Base-by-base conservation (phyloP, 2,797 vertebrate species). In the Anisognathus igniventris region DNA sequence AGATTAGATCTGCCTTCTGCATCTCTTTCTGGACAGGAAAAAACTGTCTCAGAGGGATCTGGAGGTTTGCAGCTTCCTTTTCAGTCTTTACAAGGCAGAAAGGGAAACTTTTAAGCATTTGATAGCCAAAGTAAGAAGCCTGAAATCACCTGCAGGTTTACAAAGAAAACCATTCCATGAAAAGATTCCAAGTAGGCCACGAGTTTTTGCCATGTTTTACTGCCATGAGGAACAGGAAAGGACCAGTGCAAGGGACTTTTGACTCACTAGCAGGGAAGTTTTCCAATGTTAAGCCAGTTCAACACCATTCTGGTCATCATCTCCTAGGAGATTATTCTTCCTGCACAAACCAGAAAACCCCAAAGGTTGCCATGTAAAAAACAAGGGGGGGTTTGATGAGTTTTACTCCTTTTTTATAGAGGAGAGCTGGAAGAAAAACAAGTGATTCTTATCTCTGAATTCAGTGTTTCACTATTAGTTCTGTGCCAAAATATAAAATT, bases 351-450 rank as follows among this genome's bases (percentile, higher is more conserved):
- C 66, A 75, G 70, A 74, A 91, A 90, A 71, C 18, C 7, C n/a
- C 54, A 57, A 35, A 86, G 28, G 51, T 10, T 84, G 28, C 14
- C 2, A 3, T 33, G 33, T 7, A 30, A 31, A 57, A 71, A 96
- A 50, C 27, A 37, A 73, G 5, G 1, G 0, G 0, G 0, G 9
- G 6, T 4, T 58, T 31, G 28, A 25, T 40, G 39, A 10, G 14
- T 57, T 58, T 37, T 16, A 12, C 9, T 58, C 33, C 13, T 64
- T 64, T 65, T 47, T 11, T 39, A 28, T 20, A 68, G 27, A 42
- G 33, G 44, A 44, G 31, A 61, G 11, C 1, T 57, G 13, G 20
- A 80, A 86, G 39, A 25, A 77, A 64, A 74, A 9, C 21, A 76
- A 81, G 15, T 7, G 17, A 12, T 60, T 75, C 44, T 94, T 62